A percentile compares a stretch with the other conserved stretches of the same genome.
Evolutionary conservation across 2,797 vertebrate species (phyloP).

Genomic region (Tenualosa thibaudeaui): DNA sequence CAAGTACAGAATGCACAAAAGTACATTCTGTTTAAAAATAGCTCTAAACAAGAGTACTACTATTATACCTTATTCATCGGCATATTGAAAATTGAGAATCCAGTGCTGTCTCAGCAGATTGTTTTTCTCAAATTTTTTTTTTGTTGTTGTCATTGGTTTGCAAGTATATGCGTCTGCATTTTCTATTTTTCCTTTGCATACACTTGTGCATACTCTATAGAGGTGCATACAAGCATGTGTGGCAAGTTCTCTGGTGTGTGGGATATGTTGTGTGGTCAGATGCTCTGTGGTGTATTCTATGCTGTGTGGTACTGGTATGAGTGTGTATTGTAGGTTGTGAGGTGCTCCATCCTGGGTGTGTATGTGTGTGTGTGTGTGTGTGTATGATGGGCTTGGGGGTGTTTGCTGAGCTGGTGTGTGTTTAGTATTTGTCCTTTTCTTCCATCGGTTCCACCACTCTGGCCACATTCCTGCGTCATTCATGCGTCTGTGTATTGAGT

Average conservation of each 20-base stretch:
- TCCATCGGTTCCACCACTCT: constrained; percentile 5
- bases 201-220: not conserved
- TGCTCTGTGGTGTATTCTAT: too few relatives aligned
- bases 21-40: not conserved
- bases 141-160: not conserved
- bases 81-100: not conserved
- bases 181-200: not conserved
- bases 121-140: not conserved
- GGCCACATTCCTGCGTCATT: constrained; percentile 21
- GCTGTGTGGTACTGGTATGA: not conserved
- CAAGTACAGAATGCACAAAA: not conserved
- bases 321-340: not conserved
- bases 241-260: too few relatives aligned
- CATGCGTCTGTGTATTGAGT: not conserved
- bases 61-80: not conserved
- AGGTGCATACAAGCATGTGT: not conserved
- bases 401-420: not conserved
- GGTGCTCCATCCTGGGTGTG: too few relatives aligned
- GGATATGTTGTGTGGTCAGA: too few relatives aligned
- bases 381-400: not conserved
- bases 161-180: not conserved
- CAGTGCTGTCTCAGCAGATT: not conserved
- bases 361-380: not conserved
- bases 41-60: not conserved
- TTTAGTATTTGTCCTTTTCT: not conserved